A percentile compares a stretch with the other conserved stretches of the same genome.
Evolutionary conservation across 2,888 invertebrate genomes (phyloP).

Genomic region (Microctonus brassicae): DNA sequence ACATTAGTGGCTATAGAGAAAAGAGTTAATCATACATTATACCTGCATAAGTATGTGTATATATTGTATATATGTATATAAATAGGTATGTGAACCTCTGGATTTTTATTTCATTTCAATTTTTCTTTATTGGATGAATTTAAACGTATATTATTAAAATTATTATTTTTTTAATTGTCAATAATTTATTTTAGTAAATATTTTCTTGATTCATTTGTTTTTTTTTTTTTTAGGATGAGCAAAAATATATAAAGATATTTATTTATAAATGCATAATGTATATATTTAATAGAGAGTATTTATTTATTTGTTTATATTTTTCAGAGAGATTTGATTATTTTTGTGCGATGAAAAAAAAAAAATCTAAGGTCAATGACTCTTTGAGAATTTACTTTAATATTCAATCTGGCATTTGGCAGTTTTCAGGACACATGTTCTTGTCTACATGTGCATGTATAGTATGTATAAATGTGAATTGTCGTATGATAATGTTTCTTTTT

Average conservation of each 20-base stretch:
- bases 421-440: constrained; percentile 7
- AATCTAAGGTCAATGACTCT: neutral
- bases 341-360: neutral
- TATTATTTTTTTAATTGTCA: constrained; percentile 3
- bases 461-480: constrained; percentile 1
- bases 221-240: too few species aligned
- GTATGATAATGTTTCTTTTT: constrained; percentile 26
- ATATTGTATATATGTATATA: too few species aligned
- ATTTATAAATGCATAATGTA: neutral
- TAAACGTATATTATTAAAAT: neutral
- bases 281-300: too few species aligned
- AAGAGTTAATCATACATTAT: constrained; percentile 35
- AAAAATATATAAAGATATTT: too few species aligned
- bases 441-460: neutral
- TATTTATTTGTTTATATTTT: neutral
- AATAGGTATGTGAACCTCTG: neutral
- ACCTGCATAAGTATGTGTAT: constrained; percentile 6
- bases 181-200: neutral
- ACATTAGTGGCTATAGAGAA: constrained; percentile 38
- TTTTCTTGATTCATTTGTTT: neutral
- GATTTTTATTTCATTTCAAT: neutral
- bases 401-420: constrained; percentile 26
- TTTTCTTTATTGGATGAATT: neutral
- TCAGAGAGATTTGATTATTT: neutral
- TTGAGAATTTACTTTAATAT: constrained; percentile 16